Evolutionary conservation across 2,888 invertebrate species (phyloP), one percentile per base, ranked within the genome.

Genomic region (Cerceris rybyensis): DNA sequence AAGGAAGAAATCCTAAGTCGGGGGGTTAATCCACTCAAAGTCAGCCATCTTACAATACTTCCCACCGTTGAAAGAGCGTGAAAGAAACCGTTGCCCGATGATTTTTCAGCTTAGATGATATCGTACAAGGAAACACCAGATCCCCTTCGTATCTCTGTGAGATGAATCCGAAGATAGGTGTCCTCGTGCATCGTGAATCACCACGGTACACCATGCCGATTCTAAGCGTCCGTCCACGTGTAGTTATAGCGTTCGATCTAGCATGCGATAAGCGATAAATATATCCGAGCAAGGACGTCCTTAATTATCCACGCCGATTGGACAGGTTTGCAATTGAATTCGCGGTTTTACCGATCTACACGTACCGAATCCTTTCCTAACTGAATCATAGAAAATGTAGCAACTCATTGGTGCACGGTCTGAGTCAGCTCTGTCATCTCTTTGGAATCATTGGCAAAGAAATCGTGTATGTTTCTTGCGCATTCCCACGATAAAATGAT

Each of bases 401-500:
- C 80, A 84, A 83, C 59, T 46, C 57, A 41, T 46, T 41, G 6
- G 65, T 50, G 41, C 60, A n/a, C 46, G 46, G 28, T 8, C 28
- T 77, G 85, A 84, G 77, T 84, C 84, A 82, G 77, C 60, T 66
- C 73, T 78, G 73, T 75, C 84, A 79, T 78, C 79, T 74, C 79
- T 74, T 63, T 63, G 66, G 73, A 66, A 85, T 82, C 77, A 77
- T 58, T 55, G 49, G 59, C 60, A 67, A 75, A 65, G 82, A 78
- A 80, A 78, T 78, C 70, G 52, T 17, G 60, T 58, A 43, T 28
- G 28, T 59, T 70, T 69, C 72, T 80, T 63, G 76, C 63, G 67
- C 85, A 85, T 85, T 85, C 85, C 86, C 85, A 85, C 85, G 85
- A 84, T 84, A 82, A 82, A 85, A 86, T 84, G 80, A 64, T 86